Evolutionary conservation across 35 echinoderm and acorn worm species (phyloP).

Genomic region (Lytechinus pictus): DNA sequence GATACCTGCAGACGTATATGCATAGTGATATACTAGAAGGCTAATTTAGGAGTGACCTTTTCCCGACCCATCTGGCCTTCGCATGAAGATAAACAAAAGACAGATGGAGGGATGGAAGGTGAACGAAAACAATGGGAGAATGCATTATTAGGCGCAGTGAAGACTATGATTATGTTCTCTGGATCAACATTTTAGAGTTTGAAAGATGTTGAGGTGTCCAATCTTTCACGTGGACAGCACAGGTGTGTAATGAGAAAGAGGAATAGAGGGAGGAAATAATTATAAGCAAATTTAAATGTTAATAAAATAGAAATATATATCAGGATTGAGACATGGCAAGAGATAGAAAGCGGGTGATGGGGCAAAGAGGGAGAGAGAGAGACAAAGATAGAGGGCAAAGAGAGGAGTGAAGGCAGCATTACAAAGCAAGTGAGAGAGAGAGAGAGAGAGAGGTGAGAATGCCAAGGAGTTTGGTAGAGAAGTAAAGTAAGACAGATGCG

Average conservation of each 20-base stretch:
- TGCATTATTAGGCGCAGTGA: not conserved
- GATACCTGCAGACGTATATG: not conserved
- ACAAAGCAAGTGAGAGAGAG: not conserved
- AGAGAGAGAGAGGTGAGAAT: not conserved
- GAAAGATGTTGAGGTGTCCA: too few species aligned
- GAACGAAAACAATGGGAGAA: not conserved
- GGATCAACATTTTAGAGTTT: not conserved
- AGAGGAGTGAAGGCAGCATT: not conserved
- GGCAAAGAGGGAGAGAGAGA: not conserved
- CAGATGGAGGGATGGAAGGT: not conserved
- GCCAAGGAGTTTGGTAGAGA: not conserved
- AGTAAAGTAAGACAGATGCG: not conserved
- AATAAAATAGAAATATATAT: too few species aligned
- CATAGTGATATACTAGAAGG: not conserved
- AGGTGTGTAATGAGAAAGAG: too few species aligned
- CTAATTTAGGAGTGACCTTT: not conserved
- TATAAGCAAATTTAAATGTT: too few species aligned
- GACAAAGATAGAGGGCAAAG: not conserved
- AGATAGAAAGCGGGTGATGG: too few species aligned
- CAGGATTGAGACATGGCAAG: too few species aligned
- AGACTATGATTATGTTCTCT: not conserved
- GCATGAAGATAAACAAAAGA: not conserved
- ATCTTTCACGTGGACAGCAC: too few species aligned
- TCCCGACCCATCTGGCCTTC: not conserved
- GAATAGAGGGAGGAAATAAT: not conserved